Evolutionary conservation across 53 echinoderm and acorn worm species (phyloP).

Genomic region (Apostichopus leukothele): DNA sequence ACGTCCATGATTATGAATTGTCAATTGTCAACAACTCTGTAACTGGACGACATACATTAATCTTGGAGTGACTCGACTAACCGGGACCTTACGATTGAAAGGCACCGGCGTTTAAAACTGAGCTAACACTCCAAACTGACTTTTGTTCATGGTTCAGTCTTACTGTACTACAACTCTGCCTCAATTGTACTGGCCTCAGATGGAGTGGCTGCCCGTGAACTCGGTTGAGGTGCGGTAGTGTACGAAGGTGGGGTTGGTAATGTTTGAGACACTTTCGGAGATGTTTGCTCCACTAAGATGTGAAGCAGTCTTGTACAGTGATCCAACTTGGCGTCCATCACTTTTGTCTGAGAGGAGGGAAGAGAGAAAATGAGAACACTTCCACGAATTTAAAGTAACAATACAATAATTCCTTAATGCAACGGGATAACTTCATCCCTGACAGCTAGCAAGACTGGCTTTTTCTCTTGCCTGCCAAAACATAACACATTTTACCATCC

Average conservation of each 20-base stretch:
- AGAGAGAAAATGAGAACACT: not conserved
- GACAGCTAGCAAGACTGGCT: too few relatives aligned
- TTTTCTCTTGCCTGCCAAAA: too few relatives aligned
- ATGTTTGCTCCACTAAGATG: constrained; percentile 58
- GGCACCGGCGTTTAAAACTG: too few relatives aligned
- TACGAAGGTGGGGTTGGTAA: not conserved
- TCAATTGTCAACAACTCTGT: too few relatives aligned
- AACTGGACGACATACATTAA: too few relatives aligned
- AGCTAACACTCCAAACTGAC: too few relatives aligned
- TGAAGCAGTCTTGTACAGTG: constrained; percentile 72
- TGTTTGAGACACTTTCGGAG: constrained; percentile 21
- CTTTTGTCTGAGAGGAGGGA: constrained; percentile 55
- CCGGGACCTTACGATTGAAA: too few relatives aligned
- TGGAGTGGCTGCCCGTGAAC: constrained; percentile 37
- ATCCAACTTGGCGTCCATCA: constrained; percentile 89
- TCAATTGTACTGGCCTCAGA: constrained; percentile 43
- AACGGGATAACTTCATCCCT: too few relatives aligned
- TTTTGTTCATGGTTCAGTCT: too few relatives aligned
- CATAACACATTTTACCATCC: too few relatives aligned
- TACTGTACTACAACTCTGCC: constrained; percentile 2
- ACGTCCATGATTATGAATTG: too few relatives aligned
- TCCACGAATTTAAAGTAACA: not conserved
- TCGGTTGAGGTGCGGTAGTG: not conserved
- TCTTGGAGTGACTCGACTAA: too few relatives aligned
- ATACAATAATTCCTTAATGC: not conserved